These are phyloP conservation scores for Aulostomus chinensis DNA, from an alignment of 2,797 vertebrate species.

Conservation along the genomic window DNA sequence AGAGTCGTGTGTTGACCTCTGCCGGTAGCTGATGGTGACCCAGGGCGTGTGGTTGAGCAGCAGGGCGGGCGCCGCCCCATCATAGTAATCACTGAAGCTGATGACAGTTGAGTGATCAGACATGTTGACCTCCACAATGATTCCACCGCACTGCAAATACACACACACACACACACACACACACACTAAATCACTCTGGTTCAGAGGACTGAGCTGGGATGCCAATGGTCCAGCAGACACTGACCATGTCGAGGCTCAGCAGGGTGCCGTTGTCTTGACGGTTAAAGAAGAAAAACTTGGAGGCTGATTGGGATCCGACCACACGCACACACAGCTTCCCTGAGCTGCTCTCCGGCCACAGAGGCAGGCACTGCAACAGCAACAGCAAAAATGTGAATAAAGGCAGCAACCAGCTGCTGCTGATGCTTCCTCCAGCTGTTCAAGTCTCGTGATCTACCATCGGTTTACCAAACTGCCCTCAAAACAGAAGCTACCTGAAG, in stretches of 20 bases:
- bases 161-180: slow-evolving; percentile 2
- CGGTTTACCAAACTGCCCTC: no score
- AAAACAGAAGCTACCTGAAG: no score
- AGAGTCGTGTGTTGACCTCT: slow-evolving; percentile 81
- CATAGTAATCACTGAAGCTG: slow-evolving; percentile 89
- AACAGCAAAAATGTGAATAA: background rate
- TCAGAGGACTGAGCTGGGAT: background rate
- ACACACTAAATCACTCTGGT: background rate
- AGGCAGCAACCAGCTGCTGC: no score
- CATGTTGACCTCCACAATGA: slow-evolving; percentile 89
- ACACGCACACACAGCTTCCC: slow-evolving; percentile 89
- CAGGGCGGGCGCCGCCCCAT: slow-evolving; percentile 91
- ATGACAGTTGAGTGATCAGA: slow-evolving; percentile 88
- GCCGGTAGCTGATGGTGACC: slow-evolving; percentile 80
- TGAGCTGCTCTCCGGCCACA: slow-evolving; percentile 90
- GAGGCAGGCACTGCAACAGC: slow-evolving; percentile 86
- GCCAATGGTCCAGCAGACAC: slow-evolving; percentile 17
- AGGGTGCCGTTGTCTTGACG: slow-evolving; percentile 92
- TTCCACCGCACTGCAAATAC: slow-evolving; percentile 82
- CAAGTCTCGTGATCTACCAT: no score
- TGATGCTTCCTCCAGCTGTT: no score
- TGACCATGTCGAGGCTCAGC: slow-evolving; percentile 86
- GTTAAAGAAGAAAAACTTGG: slow-evolving; percentile 88
- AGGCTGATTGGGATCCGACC: slow-evolving; percentile 84
- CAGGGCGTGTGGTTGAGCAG: slow-evolving; percentile 91